phyloP scores from a whole-genome alignment of 2,113 vertebrate species.

The Pao palembangensis region DNA sequence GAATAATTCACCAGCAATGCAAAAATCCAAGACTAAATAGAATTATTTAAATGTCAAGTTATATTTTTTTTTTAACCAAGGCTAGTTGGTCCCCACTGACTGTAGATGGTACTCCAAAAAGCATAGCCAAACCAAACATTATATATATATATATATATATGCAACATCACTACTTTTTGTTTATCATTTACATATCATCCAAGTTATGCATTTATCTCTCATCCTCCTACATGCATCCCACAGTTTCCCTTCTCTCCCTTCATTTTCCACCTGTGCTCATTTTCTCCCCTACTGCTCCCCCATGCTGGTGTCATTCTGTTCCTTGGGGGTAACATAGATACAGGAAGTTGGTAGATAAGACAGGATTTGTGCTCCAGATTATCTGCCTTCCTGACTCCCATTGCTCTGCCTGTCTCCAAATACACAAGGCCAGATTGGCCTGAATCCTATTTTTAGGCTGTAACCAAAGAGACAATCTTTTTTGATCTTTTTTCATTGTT shows the following conservation, averaged over 20 bases:
- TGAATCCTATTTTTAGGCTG: slow-evolving; percentile 57
- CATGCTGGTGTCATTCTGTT: slow-evolving; percentile 56
- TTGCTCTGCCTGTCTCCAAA: slow-evolving; percentile 38
- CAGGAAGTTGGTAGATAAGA: slow-evolving; percentile 73
- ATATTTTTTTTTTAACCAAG: too few species aligned
- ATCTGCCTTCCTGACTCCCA: slow-evolving; percentile 63
- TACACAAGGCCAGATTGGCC: slow-evolving; percentile 56
- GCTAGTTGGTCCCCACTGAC: too few species aligned
- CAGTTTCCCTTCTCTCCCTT: slow-evolving; percentile 18
- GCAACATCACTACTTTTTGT: too few species aligned
- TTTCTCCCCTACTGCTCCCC: slow-evolving; percentile 26
- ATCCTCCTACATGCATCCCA: slow-evolving; percentile 1
- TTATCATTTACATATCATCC: too few species aligned
- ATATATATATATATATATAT: too few species aligned
- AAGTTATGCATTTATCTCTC: too few species aligned
- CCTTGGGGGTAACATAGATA: slow-evolving; percentile 45
- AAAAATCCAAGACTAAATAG: too few species aligned
- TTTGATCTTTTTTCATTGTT: slow-evolving; percentile 6
- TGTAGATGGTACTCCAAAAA: too few species aligned
- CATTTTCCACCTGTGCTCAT: neutral
- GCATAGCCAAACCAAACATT: too few species aligned
- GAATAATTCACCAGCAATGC: too few species aligned
- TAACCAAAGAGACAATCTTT: slow-evolving; percentile 41
- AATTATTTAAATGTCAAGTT: too few species aligned
- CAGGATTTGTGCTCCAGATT: slow-evolving; percentile 73